phyloP scores from a whole-genome alignment of 2,888 invertebrate genomes.

The Chrysina gloriosa region DNA sequence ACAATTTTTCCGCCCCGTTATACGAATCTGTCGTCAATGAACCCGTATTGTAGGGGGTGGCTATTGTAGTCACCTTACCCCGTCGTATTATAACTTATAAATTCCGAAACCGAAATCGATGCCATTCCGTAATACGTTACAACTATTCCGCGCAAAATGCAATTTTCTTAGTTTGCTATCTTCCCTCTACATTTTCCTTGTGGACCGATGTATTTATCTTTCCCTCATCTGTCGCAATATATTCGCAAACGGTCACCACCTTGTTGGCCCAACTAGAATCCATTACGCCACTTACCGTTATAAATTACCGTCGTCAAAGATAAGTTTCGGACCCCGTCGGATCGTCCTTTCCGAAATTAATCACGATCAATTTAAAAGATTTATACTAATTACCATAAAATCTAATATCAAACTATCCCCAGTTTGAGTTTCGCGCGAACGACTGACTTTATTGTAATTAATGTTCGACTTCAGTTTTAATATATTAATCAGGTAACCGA shows the following conservation, averaged over 20 bases:
- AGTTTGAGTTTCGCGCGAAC: neutral
- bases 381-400: neutral
- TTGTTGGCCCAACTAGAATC: slow-evolving; percentile 35
- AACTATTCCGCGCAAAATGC: too few relatives aligned
- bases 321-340: slow-evolving; percentile 18
- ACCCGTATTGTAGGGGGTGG: too few relatives aligned
- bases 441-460: neutral
- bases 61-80: too few relatives aligned
- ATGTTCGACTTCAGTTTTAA: neutral
- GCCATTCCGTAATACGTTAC: slow-evolving; percentile 6
- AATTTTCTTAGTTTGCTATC: slow-evolving; percentile 11
- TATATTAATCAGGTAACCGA: neutral
- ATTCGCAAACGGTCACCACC: slow-evolving; percentile 36
- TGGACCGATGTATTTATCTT: slow-evolving; percentile 33
- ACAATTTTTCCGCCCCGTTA: too few relatives aligned
- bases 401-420: neutral
- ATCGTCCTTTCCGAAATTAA: slow-evolving; percentile 27
- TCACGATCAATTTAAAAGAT: slow-evolving; percentile 10
- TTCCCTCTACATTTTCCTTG: slow-evolving; percentile 28
- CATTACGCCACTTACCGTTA: slow-evolving; percentile 34
- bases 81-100: too few relatives aligned
- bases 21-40: too few relatives aligned
- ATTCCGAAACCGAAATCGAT: neutral
- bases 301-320: slow-evolving; percentile 34
- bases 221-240: slow-evolving; percentile 35